Evolutionary conservation across 2,888 invertebrate species (phyloP).

Genomic region (Scaeva pyrastri): DNA sequence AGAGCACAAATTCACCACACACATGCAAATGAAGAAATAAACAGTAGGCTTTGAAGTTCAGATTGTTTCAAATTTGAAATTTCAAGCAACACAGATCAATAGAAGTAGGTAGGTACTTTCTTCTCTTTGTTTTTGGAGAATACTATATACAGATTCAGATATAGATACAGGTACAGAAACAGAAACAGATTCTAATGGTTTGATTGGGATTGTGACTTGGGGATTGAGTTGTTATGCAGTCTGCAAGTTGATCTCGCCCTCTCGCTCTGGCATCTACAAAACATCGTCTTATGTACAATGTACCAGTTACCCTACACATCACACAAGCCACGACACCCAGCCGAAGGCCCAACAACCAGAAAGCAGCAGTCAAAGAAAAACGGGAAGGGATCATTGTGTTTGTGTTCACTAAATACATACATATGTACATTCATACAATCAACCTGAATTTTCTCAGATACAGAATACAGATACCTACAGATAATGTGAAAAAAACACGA

Average conservation of each 20-base stretch:
- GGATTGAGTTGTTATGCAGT: constrained; percentile 34
- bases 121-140: constrained; percentile 39
- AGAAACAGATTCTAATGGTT: constrained; percentile 64
- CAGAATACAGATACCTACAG: constrained; percentile 43
- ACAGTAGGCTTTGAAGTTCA: constrained; percentile 16
- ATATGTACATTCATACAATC: no score
- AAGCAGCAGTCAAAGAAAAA: neutral
- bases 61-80: constrained; percentile 13
- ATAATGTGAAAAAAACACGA: constrained; percentile 27
- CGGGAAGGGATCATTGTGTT: constrained; percentile 50
- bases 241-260: constrained; percentile 51
- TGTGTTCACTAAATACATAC: constrained; percentile 18
- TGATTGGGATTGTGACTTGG: neutral
- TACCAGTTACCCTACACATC: constrained; percentile 23
- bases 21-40: constrained; percentile 16
- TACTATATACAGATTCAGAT: neutral
- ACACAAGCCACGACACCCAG: neutral
- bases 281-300: constrained; percentile 62
- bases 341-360: neutral
- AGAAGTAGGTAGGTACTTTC: constrained; percentile 30
- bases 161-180: neutral
- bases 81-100: neutral
- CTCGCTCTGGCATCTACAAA: constrained; percentile 57
- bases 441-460: constrained; percentile 70
- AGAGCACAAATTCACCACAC: constrained; percentile 31